phyloP scores from a whole-genome alignment of 92 coral and sea anemone species.

The Epizoanthus fatuus region DNA sequence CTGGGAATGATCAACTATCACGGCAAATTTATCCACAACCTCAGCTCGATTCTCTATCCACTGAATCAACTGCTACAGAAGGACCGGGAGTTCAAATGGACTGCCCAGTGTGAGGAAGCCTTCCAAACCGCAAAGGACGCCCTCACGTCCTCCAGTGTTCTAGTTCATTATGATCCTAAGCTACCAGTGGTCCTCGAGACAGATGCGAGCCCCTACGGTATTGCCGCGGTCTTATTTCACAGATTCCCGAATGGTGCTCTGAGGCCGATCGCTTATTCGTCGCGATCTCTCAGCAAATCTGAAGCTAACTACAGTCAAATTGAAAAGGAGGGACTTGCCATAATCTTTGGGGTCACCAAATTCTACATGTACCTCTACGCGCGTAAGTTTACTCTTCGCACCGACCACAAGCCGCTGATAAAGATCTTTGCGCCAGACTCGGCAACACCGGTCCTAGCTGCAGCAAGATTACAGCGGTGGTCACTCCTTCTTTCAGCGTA shows the following conservation, averaged over 20 bases:
- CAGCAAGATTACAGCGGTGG: slow-evolving; percentile 47
- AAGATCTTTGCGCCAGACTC: slow-evolving; percentile 51
- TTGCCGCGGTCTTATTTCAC: slow-evolving; percentile 64
- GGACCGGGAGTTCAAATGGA: slow-evolving; percentile 57
- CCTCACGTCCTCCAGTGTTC: slow-evolving; percentile 52
- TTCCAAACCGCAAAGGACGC: slow-evolving; percentile 53
- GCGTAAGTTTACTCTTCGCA: slow-evolving; percentile 25
- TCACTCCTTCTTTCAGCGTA: slow-evolving; percentile 27
- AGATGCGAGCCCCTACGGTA: slow-evolving; percentile 68
- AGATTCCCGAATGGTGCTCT: slow-evolving; percentile 55
- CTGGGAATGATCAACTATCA: slow-evolving; percentile 75
- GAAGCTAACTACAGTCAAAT: slow-evolving; percentile 77
- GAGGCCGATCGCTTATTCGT: slow-evolving; percentile 62
- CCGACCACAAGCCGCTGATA: slow-evolving; percentile 35
- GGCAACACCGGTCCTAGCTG: slow-evolving; percentile 46
- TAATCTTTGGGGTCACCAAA: slow-evolving; percentile 70
- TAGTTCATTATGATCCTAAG: slow-evolving; percentile 66
- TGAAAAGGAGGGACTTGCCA: slow-evolving; percentile 71
- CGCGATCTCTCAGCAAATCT: slow-evolving; percentile 65
- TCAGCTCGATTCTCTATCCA: slow-evolving; percentile 67
- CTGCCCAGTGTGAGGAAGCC: slow-evolving; percentile 45
- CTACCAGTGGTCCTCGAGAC: slow-evolving; percentile 61
- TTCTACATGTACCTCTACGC: slow-evolving; percentile 63
- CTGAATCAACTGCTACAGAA: slow-evolving; percentile 65
- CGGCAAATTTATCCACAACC: slow-evolving; percentile 71